phyloP scores from a whole-genome alignment of 1,140 invertebrate genomes.

The Ericerus pela region DNA sequence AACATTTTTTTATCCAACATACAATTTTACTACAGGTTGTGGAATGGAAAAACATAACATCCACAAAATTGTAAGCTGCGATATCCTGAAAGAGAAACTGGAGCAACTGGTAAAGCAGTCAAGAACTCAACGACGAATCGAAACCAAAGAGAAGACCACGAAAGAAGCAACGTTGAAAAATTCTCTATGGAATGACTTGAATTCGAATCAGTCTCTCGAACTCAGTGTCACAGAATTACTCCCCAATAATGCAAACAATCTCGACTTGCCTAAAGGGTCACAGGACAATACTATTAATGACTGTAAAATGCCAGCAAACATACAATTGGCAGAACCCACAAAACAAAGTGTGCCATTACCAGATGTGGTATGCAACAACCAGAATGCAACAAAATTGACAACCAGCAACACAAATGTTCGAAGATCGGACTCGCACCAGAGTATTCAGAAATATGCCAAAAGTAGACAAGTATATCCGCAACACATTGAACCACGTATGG shows the following conservation, averaged over 20 bases:
- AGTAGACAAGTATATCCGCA: background rate
- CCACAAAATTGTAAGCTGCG: conserved; percentile 13
- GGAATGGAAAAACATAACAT: background rate
- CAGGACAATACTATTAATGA: too few relatives aligned
- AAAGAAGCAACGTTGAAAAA: background rate
- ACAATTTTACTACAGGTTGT: conserved; percentile 4
- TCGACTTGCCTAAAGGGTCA: too few relatives aligned
- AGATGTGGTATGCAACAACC: too few relatives aligned
- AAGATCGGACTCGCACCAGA: background rate
- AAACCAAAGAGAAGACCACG: background rate
- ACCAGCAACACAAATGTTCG: background rate
- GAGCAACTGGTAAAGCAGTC: conserved; percentile 13
- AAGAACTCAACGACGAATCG: background rate
- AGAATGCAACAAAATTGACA: too few relatives aligned
- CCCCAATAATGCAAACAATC: too few relatives aligned
- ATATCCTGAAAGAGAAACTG: conserved; percentile 14
- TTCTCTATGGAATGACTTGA: too few relatives aligned
- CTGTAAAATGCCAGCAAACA: too few relatives aligned
- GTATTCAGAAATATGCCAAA: background rate
- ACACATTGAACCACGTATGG: background rate
- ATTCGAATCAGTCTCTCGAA: too few relatives aligned
- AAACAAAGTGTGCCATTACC: too few relatives aligned
- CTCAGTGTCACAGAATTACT: too few relatives aligned
- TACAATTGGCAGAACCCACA: too few relatives aligned
- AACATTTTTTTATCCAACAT: too few relatives aligned